These are phyloP conservation scores for Orthonychiurus folsomi DNA, from an alignment of 2,888 invertebrate species.

Conservation along the genomic window DNA sequence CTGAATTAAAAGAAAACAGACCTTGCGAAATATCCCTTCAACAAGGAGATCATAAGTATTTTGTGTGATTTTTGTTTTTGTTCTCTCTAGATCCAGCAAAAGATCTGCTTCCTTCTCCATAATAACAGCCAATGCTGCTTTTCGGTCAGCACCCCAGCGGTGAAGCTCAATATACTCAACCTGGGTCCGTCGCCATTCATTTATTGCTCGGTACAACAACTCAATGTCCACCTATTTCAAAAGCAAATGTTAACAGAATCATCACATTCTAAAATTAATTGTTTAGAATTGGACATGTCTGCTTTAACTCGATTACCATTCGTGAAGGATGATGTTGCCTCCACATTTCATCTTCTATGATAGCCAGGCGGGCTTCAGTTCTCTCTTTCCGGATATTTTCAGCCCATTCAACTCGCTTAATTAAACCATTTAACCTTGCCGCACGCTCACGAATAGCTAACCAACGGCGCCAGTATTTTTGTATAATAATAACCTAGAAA, in stretches of 20 bases:
- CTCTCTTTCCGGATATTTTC: constrained; percentile 35
- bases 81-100: constrained; percentile 32
- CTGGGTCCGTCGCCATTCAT: constrained; percentile 35
- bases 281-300: not conserved
- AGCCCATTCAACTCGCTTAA: constrained; percentile 34
- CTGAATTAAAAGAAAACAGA: constrained; percentile 7
- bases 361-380: constrained; percentile 27
- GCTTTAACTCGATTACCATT: constrained; percentile 22
- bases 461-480: constrained; percentile 37
- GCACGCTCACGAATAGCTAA: constrained; percentile 30
- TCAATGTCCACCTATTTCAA: constrained; percentile 36
- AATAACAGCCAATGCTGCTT: constrained; percentile 35
- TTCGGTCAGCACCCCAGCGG: constrained; percentile 38
- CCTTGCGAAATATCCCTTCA: constrained; percentile 20
- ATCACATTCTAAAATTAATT: not conserved
- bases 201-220: constrained; percentile 36
- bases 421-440: constrained; percentile 27
- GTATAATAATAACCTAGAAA: constrained; percentile 31
- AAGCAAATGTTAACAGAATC: constrained; percentile 2
- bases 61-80: constrained; percentile 28
- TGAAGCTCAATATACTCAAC: constrained; percentile 33
- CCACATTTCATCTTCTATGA: constrained; percentile 29
- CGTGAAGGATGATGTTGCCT: constrained; percentile 32
- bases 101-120: constrained; percentile 37
- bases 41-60: constrained; percentile 17